Conservation (phyloP, 2,888 invertebrate species). For the Rutpela maculata region DNA sequence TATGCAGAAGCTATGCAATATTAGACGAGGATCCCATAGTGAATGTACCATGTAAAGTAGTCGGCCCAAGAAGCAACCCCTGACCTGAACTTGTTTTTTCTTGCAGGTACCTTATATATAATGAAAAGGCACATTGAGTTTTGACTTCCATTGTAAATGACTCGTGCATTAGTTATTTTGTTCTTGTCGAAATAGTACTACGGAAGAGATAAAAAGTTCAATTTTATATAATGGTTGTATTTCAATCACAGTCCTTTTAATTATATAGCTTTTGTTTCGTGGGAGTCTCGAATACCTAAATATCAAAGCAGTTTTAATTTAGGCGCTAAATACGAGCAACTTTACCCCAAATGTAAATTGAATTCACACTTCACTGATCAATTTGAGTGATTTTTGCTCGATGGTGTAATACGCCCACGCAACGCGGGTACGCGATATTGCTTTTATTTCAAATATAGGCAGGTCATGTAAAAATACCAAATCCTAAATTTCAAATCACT, state of each 20-base stretch:
- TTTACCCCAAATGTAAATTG: neutral
- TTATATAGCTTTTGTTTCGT: neutral
- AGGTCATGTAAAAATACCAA: neutral
- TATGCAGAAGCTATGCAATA: too few species aligned
- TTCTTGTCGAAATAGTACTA: neutral
- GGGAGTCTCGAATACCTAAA: neutral
- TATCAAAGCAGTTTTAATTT: neutral
- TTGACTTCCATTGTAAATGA: too few species aligned
- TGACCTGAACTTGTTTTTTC: too few species aligned
- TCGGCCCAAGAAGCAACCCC: too few species aligned
- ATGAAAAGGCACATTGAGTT: too few species aligned
- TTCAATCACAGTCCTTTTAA: neutral
- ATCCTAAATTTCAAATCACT: neutral
- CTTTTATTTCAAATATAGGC: neutral
- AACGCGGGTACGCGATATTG: neutral
- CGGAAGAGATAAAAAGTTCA: neutral
- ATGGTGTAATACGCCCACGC: neutral
- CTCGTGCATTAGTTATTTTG: neutral
- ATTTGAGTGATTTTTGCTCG: neutral
- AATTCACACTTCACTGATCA: conserved; percentile 1
- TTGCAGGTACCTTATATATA: too few species aligned
- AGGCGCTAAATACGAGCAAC: neutral
- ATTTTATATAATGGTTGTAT: neutral
- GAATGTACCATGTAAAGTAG: too few species aligned
- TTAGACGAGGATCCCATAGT: too few species aligned